phyloP scores from a whole-genome alignment of 1,140 invertebrate genomes.

The Venustaconcha ellipsiformis region DNA sequence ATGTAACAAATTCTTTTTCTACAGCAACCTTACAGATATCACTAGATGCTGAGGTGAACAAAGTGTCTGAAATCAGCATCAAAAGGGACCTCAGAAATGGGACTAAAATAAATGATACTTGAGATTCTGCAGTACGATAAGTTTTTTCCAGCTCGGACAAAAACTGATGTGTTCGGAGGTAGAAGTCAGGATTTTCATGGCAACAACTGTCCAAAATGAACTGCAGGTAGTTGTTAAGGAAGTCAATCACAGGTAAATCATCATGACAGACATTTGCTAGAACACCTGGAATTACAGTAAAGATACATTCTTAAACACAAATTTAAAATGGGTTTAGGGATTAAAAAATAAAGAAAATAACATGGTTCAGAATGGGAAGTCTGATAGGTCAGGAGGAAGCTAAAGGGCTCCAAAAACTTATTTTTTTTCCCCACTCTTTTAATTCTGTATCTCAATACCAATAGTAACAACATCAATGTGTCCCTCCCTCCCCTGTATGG shows the following conservation, averaged over 20 bases:
- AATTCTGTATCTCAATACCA: no score
- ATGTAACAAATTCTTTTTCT: conserved; percentile 23
- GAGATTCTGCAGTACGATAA: conserved; percentile 16
- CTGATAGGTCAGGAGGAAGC: no score
- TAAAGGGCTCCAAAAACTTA: no score
- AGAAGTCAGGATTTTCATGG: conserved; percentile 25
- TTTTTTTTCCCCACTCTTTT: no score
- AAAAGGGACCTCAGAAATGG: conserved; percentile 28
- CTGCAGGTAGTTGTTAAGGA: conserved; percentile 31
- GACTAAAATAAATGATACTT: conserved; percentile 20
- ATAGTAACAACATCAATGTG: no score
- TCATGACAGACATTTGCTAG: conserved; percentile 22
- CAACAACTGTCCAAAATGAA: conserved; percentile 21
- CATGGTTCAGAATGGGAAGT: no score
- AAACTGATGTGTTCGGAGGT: conserved; percentile 26
- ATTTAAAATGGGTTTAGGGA: no score
- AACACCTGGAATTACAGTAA: conserved; percentile 14
- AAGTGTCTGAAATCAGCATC: conserved; percentile 24
- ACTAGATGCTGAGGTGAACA: conserved; percentile 23
- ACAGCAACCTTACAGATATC: conserved; percentile 26
- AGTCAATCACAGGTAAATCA: conserved; percentile 27
- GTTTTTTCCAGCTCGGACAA: conserved; percentile 21
- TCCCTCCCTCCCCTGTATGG: no score
- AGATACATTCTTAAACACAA: no score
- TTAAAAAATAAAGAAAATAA: no score